These are phyloP conservation scores for Wasmannia auropunctata DNA, from an alignment of 1,140 invertebrate genomes.

Conservation along the genomic window DNA sequence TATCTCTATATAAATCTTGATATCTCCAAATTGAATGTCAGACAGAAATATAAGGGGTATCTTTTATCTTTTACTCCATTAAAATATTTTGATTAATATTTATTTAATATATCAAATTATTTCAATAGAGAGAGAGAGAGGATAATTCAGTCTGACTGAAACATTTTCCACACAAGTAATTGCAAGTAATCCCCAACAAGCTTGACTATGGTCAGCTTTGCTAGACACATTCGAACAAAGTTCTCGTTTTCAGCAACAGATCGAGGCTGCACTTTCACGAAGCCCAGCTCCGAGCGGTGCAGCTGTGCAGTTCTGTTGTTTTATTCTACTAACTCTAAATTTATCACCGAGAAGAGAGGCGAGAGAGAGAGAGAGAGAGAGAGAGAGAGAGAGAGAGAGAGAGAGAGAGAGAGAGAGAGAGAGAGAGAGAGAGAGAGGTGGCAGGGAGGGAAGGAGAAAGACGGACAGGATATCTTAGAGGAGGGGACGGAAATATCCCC, in stretches of 20 bases:
- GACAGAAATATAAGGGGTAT: not conserved
- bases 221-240: not conserved
- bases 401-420: not conserved
- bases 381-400: not conserved
- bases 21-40: not conserved
- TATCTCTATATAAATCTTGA: too few species aligned
- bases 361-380: constrained; percentile 2
- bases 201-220: not conserved
- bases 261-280: constrained; percentile 39
- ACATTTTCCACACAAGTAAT: not conserved
- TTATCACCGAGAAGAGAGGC: constrained; percentile 50
- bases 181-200: not conserved
- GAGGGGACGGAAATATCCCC: constrained; percentile 28
- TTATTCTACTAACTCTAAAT: constrained; percentile 71
- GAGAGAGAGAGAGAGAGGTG: not conserved
- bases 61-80: not conserved
- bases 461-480: not conserved
- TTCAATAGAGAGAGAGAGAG: too few species aligned
- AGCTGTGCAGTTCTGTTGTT: constrained; percentile 60
- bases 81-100: not conserved
- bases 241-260: constrained; percentile 47
- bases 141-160: too few species aligned
- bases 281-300: constrained; percentile 55
- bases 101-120: not conserved
- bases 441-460: not conserved